phyloP scores from a whole-genome alignment of 2,113 vertebrate species.

The Ornithorhynchus anatinus region DNA sequence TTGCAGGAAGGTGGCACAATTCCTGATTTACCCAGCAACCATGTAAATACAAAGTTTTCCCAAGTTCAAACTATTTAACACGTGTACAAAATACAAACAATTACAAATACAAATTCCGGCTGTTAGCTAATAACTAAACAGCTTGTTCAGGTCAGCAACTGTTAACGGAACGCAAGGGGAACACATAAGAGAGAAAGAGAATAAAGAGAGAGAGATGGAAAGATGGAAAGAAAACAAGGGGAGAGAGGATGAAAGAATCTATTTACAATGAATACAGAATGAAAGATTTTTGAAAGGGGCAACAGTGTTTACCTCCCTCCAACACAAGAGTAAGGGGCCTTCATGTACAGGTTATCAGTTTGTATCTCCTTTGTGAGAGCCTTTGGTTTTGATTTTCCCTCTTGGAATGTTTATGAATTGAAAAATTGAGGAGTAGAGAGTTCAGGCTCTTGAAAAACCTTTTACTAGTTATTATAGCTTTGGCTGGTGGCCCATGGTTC shows the following conservation, averaged over 20 bases:
- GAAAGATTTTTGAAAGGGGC: neutral
- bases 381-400: no score
- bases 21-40: neutral
- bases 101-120: slow-evolving; percentile 18
- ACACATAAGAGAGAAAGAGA: neutral
- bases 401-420: no score
- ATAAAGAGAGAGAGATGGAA: neutral
- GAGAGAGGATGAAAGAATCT: no score
- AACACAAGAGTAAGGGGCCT: neutral
- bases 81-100: slow-evolving; percentile 12
- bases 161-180: neutral
- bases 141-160: neutral
- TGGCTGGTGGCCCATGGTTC: no score
- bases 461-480: no score
- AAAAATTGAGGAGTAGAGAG: no score
- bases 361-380: no score
- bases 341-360: neutral
- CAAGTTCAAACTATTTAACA: neutral
- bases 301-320: neutral
- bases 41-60: slow-evolving; percentile 30
- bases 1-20: slow-evolving; percentile 15
- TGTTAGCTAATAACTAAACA: neutral
- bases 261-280: no score
- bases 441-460: no score
- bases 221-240: neutral